Base-by-base conservation (phyloP, 2,888 invertebrate species). In the Cataglyphis rosenhaueri region DNA sequence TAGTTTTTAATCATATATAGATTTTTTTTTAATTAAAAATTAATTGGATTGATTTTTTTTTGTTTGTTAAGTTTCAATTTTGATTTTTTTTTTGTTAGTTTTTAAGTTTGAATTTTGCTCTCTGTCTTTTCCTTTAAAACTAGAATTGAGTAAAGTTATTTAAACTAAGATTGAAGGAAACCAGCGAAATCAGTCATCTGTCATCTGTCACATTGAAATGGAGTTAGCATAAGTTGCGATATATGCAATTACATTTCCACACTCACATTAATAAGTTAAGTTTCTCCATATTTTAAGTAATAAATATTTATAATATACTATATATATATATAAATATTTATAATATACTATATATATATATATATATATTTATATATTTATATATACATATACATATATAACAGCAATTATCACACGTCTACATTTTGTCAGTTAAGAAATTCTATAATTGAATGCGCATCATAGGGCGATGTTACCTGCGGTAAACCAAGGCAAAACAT, bases 101-200 rank as follows among this genome's bases (percentile, higher is more conserved):
- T 21, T 21, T 21, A 25, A 65, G 2, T 59, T 70, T 5, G n/a
- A 3, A 29, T 41, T 29, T 57, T 5, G n/a, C 8, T 52, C 52
- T n/a, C 1, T 52, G 8, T 57, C 12, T 15, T 1, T 29, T 10
- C 5, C n/a, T 48, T 61, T 57, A 8, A 12, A 55, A 35, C 35
- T 25, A 41, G 1, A 48, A 73, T 29, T 73, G 29, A 41, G 3
- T 38, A 38, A 61, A 52, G n/a, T 61, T 73, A 61, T 73, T 41
- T 61, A 61, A 73, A 41, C 3, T 29, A 18, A 41, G 21, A 41
- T 12, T 57, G 12, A 57, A 73, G 25, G 25, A 25, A 25, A 57
- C 18, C 25, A n/a, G 3, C 41, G 2, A 59, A 29, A 18, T 1
- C n/a, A 9, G 10, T 9, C 9, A 35, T 55, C 21, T 55, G 10